These are phyloP conservation scores for Oostethus manadensis DNA, from an alignment of 2,113 vertebrate species.

Conservation along the genomic window DNA sequence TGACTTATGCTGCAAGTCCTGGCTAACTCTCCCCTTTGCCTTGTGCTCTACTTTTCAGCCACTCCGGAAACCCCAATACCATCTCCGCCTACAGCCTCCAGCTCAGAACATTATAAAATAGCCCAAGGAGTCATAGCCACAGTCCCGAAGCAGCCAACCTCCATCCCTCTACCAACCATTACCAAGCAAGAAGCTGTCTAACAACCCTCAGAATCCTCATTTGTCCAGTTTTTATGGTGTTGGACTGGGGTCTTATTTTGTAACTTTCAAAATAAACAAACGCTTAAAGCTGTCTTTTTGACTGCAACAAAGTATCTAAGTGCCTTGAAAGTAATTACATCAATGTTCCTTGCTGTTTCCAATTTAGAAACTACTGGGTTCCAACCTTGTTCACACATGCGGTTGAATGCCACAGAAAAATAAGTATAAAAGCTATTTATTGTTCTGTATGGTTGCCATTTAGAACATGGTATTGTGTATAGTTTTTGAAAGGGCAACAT, in stretches of 20 bases:
- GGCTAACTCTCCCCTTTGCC: conserved; percentile 15
- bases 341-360: conserved; percentile 20
- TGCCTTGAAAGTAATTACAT: conserved; percentile 21
- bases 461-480: conserved; percentile 12
- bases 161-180: conserved; percentile 87
- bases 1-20: conserved; percentile 11
- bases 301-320: conserved; percentile 37
- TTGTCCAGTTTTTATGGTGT: conserved; percentile 29
- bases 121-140: conserved; percentile 88
- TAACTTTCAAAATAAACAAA: conserved; percentile 32
- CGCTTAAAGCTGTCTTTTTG: conserved; percentile 39
- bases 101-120: conserved; percentile 93
- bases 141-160: conserved; percentile 84
- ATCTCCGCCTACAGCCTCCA: conserved; percentile 87
- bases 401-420: neutral
- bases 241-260: conserved; percentile 30
- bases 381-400: conserved; percentile 14
- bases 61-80: conserved; percentile 97
- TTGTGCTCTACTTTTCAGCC: conserved; percentile 73
- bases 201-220: conserved; percentile 25
- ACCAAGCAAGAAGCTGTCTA: conserved; percentile 97
- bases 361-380: conserved; percentile 32
- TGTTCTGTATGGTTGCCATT: conserved; percentile 15
- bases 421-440: conserved; percentile 12
- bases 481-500: conserved; percentile 34